These are phyloP conservation scores for Helarctos malayanus DNA, from an alignment of 2,797 vertebrate species.

Conservation along the genomic window DNA sequence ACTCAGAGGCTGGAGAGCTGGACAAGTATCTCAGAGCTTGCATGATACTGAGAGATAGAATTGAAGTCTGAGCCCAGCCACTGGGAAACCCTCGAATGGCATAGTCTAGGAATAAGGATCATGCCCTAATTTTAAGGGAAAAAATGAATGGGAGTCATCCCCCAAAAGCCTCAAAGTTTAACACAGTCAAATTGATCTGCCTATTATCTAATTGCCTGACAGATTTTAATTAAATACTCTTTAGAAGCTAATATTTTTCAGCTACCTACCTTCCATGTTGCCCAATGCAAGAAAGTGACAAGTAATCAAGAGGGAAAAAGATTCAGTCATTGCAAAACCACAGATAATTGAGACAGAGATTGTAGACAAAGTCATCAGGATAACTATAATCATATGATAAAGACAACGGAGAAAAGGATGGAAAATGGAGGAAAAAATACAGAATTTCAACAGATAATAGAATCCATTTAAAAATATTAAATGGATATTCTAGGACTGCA, in stretches of 20 bases:
- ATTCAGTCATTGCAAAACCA: not conserved
- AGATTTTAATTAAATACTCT: not conserved
- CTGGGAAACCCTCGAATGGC: not conserved
- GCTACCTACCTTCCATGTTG: not conserved
- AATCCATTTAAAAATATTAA: not conserved
- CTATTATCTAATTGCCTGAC: not conserved
- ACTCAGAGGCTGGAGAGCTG: not conserved
- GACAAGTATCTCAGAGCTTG: not conserved
- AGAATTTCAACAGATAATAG: not conserved
- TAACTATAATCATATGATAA: not conserved
- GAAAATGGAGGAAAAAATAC: not conserved
- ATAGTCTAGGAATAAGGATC: not conserved
- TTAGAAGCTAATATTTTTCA: not conserved
- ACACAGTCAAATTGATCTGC: not conserved
- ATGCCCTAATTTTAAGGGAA: not conserved
- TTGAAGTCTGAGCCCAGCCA: not conserved
- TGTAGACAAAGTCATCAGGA: not conserved
- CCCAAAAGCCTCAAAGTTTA: not conserved
- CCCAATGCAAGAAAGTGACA: not conserved
- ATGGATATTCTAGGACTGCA: not conserved
- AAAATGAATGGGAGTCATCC: not conserved
- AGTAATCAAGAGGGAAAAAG: not conserved
- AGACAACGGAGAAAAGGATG: not conserved
- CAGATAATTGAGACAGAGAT: not conserved
- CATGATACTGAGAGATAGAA: not conserved